Evolutionary conservation across 2,797 vertebrate genomes (phyloP), one percentile per base, ranked within the genome.

Genomic region (Cephalopachus bancanus): DNA sequence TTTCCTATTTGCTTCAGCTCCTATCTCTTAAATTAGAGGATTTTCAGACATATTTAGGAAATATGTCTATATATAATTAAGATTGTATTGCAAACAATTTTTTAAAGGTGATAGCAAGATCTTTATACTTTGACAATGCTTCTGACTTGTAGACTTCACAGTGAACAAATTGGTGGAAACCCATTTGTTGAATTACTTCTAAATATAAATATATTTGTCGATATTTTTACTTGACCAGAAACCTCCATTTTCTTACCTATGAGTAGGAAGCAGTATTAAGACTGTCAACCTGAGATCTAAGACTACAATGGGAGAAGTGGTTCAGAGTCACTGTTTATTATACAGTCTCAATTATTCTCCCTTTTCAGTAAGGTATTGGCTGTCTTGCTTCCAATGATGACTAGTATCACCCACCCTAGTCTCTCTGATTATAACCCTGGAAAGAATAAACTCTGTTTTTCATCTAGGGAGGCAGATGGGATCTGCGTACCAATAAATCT

Each of bases 11-110:
- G 12, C 12, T 79, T 89, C 26, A 72, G 19, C 1, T 55, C 53
- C 59, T n/a, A 1, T 69, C 59, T 49, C 60, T 80, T 53, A 88
- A 0, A 24, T 26, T 88, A 65, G 16, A 28, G 51, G 1, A 6
- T 88, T 92, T 64, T 17, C 37, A 81, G 49, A 92, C 15, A 60
- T 51, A 44, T 62, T 94, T 92, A 71, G 72, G 1, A 76, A 91
- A 51, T 37, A 44, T 33, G 6, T 44, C 9, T 76, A 59, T 37
- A 15, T 22, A 51, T 53, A 62, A 71, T 57, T 86, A 80, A 87
- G 26, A 75, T 53, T 59, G 10, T 85, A 14, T 7, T 78, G 1
- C 8, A 72, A 64, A 53, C 51, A 26, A 24, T 33, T 55, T 55
- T n/a, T 7, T 4, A 71, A 44, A 76, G 22, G 37, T 55, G 37